Evolutionary conservation across 2,113 vertebrate species (phyloP), one percentile per base, ranked within the genome.

Genomic region (Cromileptes altivelis): DNA sequence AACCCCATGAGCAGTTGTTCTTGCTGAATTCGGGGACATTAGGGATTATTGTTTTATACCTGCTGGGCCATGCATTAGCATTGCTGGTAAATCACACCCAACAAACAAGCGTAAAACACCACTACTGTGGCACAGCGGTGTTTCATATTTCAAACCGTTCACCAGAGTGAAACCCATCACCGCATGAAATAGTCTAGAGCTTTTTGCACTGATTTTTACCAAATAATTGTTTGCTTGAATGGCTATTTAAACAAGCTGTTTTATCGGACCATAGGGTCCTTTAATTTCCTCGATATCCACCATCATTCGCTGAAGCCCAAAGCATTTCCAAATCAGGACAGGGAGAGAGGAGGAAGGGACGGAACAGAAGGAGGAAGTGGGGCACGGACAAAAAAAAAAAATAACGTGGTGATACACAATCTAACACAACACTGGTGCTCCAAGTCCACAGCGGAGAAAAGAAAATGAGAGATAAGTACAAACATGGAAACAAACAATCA

Each of bases 301-400:
- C 80, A 83, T 91, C 81, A 84, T 90, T 92, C 78, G 83, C 89
- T 94, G 88, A 91, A 92, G 90, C 93, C 92, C 92, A 87, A 92
- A 90, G 88, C 86, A 67, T 92, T 93, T 95, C 93, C 93, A 94
- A 94, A 95, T 94, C 93, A 94, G 90, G 91, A 93, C 91, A 82
- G 85, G 83, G 88, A 62, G 79, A 86, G 84, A 78, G 84, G 83
- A 82, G 76, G 55, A 65, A 76, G 85, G 90, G 78, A 72, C 82
- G 76, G 85, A 92, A 94, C 91, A 92, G 85, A 92, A 91, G 91
- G 91, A 90, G 84, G 84, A 89, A 87, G 85, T 89, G 83, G 86
- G 89, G 65, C 85, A 91, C 70, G 56, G 67, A 62, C 42, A 45
- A 45, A 88, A 57, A 58, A 72, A 64, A 56, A 68, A 69, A 78